Conservation (phyloP, 1,140 invertebrate genomes). For the Battus philenor region DNA sequence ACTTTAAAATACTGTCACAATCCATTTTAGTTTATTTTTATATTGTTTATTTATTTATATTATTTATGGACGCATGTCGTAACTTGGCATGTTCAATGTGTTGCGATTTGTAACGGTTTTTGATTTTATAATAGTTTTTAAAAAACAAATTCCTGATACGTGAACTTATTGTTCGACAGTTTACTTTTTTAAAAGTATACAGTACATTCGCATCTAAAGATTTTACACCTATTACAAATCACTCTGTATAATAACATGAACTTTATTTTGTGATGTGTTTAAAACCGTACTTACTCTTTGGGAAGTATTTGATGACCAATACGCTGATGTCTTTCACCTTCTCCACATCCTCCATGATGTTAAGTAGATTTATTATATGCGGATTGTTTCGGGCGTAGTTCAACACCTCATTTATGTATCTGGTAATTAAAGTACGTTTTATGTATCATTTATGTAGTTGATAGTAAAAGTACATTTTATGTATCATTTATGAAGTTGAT, state of each 20-base stretch:
- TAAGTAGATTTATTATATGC: constrained; percentile 78
- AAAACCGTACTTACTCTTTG: constrained; percentile 56
- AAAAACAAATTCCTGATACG: no score
- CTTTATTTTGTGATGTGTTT: no score
- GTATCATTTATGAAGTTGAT: no score
- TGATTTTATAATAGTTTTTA: no score
- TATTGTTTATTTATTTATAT: background rate
- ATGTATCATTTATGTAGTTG: no score
- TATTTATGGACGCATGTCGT: background rate
- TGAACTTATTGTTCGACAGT: no score
- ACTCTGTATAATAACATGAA: background rate
- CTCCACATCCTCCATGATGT: constrained; percentile 74
- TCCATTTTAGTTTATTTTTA: background rate
- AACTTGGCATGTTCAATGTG: background rate
- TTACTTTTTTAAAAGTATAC: no score
- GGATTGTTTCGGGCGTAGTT: constrained; percentile 76
- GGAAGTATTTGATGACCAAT: constrained; percentile 32
- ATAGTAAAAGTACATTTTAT: no score
- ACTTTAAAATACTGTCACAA: no score
- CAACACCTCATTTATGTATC: constrained; percentile 75
- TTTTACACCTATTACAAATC: background rate
- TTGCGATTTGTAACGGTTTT: no score
- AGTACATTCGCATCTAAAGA: background rate
- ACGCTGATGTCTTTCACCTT: constrained; percentile 55
- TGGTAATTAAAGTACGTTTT: constrained; percentile 27